A percentile compares a stretch with the other conserved stretches of the same genome.
Evolutionary conservation across 2,888 invertebrate genomes (phyloP).

Genomic region (Spilosoma lubricipeda): DNA sequence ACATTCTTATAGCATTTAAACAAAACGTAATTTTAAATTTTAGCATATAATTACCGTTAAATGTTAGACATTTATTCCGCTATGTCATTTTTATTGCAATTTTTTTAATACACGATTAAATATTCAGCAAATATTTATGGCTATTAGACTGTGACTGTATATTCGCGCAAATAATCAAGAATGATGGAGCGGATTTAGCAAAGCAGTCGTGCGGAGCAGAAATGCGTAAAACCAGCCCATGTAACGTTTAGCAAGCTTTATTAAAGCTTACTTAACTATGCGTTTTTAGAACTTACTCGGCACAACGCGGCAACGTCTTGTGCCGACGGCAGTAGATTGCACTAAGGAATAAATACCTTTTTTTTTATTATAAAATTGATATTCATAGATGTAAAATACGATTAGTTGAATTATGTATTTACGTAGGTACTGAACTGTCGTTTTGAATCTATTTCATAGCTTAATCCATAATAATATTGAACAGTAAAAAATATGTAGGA

Average conservation of each 20-base stretch:
- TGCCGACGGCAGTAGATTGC: neutral
- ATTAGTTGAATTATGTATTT: neutral
- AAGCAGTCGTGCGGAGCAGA: slow-evolving; percentile 35
- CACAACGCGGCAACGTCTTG: neutral
- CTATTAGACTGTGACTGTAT: slow-evolving; percentile 35
- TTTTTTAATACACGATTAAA: slow-evolving; percentile 26
- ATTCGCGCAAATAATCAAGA: slow-evolving; percentile 42
- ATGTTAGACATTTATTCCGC: slow-evolving; percentile 39
- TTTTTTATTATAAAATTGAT: too few species aligned
- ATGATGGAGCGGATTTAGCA: slow-evolving; percentile 43
- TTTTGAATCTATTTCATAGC: neutral
- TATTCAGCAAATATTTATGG: slow-evolving; percentile 41
- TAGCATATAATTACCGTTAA: slow-evolving; percentile 39
- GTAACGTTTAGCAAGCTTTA: slow-evolving; percentile 11
- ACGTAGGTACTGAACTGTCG: neutral
- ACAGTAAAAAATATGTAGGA: too few species aligned
- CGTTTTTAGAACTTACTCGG: neutral
- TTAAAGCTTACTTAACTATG: too few species aligned
- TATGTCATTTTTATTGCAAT: slow-evolving; percentile 37
- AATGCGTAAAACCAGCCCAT: slow-evolving; percentile 35
- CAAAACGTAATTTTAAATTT: slow-evolving; percentile 22
- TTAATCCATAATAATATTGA: too few species aligned
- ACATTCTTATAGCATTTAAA: slow-evolving; percentile 40
- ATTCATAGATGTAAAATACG: too few species aligned
- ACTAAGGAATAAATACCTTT: neutral